Conservation (phyloP, 2,888 invertebrate species). For the Erannis defoliaria region DNA sequence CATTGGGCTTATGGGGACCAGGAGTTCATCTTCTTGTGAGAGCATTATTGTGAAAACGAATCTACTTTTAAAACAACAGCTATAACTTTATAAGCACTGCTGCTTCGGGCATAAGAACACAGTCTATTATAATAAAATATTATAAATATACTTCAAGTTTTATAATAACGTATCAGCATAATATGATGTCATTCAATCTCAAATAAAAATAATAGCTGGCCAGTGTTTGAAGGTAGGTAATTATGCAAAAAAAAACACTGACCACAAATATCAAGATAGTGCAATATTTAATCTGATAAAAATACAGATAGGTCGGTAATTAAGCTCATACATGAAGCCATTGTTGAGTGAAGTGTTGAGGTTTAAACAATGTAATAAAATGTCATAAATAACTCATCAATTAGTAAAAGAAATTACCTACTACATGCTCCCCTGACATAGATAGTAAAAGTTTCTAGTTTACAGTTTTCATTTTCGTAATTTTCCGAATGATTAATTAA, state of each 20-base stretch:
- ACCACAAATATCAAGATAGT: constrained; percentile 7
- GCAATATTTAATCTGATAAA: constrained; percentile 16
- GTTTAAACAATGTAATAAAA: constrained; percentile 2
- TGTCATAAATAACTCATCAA: constrained; percentile 32
- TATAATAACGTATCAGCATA: not conserved
- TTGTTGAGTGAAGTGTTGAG: constrained; percentile 9
- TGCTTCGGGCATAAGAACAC: too few relatives aligned
- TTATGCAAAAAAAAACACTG: not conserved
- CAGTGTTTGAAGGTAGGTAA: not conserved
- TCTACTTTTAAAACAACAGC: too few relatives aligned
- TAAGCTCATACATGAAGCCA: constrained; percentile 15
- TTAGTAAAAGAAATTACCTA: constrained; percentile 39
- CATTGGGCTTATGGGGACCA: too few relatives aligned
- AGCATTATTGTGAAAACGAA: too few relatives aligned
- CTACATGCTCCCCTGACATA: constrained; percentile 54
- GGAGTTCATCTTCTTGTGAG: too few relatives aligned
- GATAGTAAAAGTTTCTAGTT: constrained; percentile 35
- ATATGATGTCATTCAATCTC: constrained; percentile 14
- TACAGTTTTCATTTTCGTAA: not conserved
- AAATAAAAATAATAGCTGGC: not conserved
- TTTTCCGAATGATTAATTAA: not conserved
- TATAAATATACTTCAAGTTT: too few relatives aligned
- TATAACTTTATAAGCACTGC: too few relatives aligned
- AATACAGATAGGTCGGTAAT: constrained; percentile 17
- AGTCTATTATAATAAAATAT: too few relatives aligned